Percentiles rank a stretch among this genome's conserved stretches.
Evolutionary conservation across 2,797 vertebrate genomes (phyloP).

Genomic region (Valencia hispanica): DNA sequence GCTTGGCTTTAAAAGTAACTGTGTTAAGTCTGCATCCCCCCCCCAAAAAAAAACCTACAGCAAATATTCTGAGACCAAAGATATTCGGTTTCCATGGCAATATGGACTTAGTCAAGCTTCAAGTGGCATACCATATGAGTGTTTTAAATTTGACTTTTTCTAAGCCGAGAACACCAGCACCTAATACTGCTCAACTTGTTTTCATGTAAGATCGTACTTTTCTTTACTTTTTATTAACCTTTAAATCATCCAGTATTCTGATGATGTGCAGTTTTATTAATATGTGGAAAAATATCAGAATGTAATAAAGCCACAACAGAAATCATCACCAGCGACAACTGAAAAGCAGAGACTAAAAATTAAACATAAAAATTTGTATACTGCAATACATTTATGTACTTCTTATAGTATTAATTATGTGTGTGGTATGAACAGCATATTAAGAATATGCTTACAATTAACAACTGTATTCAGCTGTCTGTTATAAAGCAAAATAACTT

Average conservation of each 20-base stretch:
- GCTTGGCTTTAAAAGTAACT: conserved; percentile 44
- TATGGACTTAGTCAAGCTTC: conserved; percentile 68
- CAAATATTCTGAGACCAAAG: conserved; percentile 42
- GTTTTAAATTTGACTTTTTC: conserved; percentile 60
- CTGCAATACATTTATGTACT: not conserved
- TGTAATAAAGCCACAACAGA: not conserved
- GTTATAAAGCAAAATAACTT: not conserved
- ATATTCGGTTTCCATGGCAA: conserved; percentile 73
- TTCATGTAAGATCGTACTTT: conserved; percentile 6
- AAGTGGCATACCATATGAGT: conserved; percentile 64
- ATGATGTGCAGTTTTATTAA: not conserved
- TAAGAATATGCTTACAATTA: no score
- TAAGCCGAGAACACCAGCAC: conserved; percentile 33
- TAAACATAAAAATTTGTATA: not conserved
- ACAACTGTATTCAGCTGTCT: not conserved
- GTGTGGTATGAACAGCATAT: not conserved
- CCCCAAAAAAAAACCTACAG: conserved; percentile 35
- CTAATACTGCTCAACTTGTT: conserved; percentile 20
- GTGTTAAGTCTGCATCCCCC: conserved; percentile 42
- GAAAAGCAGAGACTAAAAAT: not conserved
- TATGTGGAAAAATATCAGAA: not conserved
- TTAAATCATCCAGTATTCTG: not conserved
- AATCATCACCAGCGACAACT: not conserved
- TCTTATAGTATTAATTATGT: not conserved
- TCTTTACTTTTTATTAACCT: not conserved